Evolutionary conservation across 2,113 vertebrate species (phyloP).

Genomic region (Carettochelys insculpta): DNA sequence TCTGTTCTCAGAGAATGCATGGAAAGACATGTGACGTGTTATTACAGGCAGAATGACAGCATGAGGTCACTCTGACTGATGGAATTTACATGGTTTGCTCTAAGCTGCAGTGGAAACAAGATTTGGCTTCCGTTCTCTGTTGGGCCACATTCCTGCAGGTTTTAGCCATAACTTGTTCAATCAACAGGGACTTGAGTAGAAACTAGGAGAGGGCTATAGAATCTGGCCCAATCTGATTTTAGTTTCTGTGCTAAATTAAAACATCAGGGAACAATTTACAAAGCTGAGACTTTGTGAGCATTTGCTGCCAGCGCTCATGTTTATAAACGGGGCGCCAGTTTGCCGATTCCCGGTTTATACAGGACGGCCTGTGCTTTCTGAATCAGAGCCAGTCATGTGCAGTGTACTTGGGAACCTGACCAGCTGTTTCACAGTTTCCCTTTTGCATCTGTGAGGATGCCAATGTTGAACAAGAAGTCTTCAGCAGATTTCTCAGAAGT

Average conservation of each 20-base stretch:
- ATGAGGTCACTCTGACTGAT: constrained; percentile 52
- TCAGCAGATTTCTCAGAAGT: constrained; percentile 50
- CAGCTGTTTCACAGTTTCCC: constrained; percentile 69
- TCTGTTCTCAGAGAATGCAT: constrained; percentile 28
- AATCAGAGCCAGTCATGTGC: constrained; percentile 68
- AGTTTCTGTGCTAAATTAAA: constrained; percentile 73
- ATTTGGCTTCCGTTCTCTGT: constrained; percentile 58
- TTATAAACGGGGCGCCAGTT: constrained; percentile 71
- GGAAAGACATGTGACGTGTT: constrained; percentile 6
- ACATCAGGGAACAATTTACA: constrained; percentile 75
- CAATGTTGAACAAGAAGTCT: constrained; percentile 57
- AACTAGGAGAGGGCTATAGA: constrained; percentile 21
- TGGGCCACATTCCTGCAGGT: not conserved
- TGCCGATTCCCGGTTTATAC: constrained; percentile 67
- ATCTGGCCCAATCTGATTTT: constrained; percentile 51
- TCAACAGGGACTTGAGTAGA: not conserved
- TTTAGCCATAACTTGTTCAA: constrained; percentile 11
- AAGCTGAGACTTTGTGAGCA: constrained; percentile 61
- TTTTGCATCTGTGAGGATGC: constrained; percentile 58
- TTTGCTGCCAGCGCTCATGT: constrained; percentile 57
- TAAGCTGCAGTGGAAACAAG: constrained; percentile 52
- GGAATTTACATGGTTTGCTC: constrained; percentile 64
- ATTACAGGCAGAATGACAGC: constrained; percentile 61
- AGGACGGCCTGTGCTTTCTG: constrained; percentile 75
- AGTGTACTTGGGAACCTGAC: constrained; percentile 74